Percentiles rank a stretch among this genome's conserved stretches.
Conservation (phyloP, 2,888 invertebrate species). For the Dastarcus helophoroides region DNA sequence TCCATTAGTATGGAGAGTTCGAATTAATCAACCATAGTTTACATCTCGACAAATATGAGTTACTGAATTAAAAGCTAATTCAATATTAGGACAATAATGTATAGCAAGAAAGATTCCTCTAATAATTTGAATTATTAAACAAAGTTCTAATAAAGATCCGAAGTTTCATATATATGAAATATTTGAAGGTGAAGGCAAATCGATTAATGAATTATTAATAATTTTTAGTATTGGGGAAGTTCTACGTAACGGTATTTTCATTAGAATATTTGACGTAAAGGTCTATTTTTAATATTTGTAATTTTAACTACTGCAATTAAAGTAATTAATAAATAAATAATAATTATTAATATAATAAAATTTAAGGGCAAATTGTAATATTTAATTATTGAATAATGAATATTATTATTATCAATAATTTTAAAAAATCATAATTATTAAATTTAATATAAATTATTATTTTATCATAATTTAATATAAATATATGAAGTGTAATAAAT, state of each 20-base stretch:
- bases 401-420: conserved; percentile 15
- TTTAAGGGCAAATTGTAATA: conserved; percentile 42
- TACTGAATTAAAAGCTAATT: conserved; percentile 53
- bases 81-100: conserved; percentile 54
- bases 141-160: conserved; percentile 52
- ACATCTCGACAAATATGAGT: conserved; percentile 60
- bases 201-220: conserved; percentile 46
- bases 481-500: too few species aligned
- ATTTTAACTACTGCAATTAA: conserved; percentile 49
- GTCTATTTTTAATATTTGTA: conserved; percentile 43
- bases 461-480: too few species aligned
- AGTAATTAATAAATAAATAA: conserved; percentile 48
- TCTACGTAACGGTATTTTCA: conserved; percentile 40
- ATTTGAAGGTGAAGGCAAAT: conserved; percentile 48
- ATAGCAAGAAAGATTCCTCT: conserved; percentile 58
- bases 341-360: conserved; percentile 41
- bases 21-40: conserved; percentile 56
- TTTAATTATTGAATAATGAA: conserved; percentile 39
- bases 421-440: too few species aligned
- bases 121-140: conserved; percentile 52
- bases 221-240: conserved; percentile 44
- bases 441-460: too few species aligned
- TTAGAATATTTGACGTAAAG: conserved; percentile 41
- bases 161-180: conserved; percentile 58
- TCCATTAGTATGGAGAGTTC: conserved; percentile 56